Percentiles rank a stretch among this genome's conserved stretches.
Conservation (phyloP, 2,888 invertebrate genomes). For the Noctua pronuba region DNA sequence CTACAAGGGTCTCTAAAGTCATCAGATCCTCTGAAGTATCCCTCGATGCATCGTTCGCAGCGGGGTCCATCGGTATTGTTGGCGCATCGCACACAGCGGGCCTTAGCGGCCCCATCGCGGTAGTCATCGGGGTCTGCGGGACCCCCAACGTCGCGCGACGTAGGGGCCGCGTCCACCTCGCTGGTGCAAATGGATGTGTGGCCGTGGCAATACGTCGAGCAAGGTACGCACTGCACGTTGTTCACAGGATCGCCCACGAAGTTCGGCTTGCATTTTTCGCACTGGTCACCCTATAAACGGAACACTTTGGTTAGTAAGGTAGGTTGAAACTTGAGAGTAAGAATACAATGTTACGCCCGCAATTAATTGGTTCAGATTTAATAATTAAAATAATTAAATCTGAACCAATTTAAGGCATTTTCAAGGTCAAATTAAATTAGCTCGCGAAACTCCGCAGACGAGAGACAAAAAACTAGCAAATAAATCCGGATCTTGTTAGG, state of each 20-base stretch:
- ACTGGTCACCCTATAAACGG: conserved; percentile 94
- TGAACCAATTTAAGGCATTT: neutral
- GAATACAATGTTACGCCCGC: neutral
- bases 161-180: conserved; percentile 87
- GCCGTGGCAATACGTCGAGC: conserved; percentile 96
- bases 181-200: conserved; percentile 95
- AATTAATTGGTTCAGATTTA: no score
- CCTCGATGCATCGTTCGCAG: conserved; percentile 95
- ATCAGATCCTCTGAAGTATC: conserved; percentile 94
- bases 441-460: neutral
- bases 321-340: neutral
- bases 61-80: conserved; percentile 95
- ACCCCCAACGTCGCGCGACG: conserved; percentile 86
- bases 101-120: conserved; percentile 92
- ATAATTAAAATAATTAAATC: neutral
- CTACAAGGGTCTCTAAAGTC: conserved; percentile 94
- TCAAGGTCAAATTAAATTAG: neutral
- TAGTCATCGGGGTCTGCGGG: conserved; percentile 91
- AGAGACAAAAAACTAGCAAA: no score
- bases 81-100: conserved; percentile 95
- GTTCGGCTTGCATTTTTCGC: conserved; percentile 96
- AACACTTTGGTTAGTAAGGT: neutral
- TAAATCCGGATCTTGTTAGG: no score
- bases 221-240: conserved; percentile 96
- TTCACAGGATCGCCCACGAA: conserved; percentile 98